Conservation (phyloP, 2,113 vertebrate species). For the Sylvilagus bachmani region DNA sequence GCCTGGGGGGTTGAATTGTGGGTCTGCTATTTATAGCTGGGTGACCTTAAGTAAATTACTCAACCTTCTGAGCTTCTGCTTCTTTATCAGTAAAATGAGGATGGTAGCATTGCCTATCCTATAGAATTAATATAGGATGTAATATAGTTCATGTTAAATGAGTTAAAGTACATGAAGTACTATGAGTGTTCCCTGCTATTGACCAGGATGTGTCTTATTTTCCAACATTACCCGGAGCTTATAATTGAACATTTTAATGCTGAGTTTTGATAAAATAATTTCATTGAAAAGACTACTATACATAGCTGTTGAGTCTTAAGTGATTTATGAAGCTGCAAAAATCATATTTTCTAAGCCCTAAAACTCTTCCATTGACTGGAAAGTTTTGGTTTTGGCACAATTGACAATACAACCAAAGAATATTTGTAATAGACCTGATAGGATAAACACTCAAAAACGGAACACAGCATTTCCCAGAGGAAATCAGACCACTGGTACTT, state of each 20-base stretch:
- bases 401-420: neutral
- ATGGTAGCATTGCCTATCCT: too few species aligned
- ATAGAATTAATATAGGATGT: neutral
- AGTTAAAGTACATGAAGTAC: neutral
- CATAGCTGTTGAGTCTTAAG: neutral
- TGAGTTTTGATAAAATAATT: constrained; percentile 26
- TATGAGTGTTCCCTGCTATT: neutral
- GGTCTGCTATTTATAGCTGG: neutral
- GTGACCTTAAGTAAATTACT: neutral
- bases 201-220: neutral
- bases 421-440: neutral
- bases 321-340: constrained; percentile 25
- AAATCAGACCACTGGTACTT: constrained; percentile 33
- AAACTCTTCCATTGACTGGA: neutral
- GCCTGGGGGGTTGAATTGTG: neutral
- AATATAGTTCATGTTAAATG: neutral
- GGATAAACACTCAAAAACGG: neutral
- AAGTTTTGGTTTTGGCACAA: neutral
- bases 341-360: neutral
- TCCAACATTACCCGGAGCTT: neutral
- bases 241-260: neutral
- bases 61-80: neutral
- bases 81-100: too few species aligned
- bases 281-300: neutral
- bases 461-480: neutral